Evolutionary conservation across 2,113 vertebrate species (phyloP), one percentile per base, ranked within the genome.

Genomic region (Corythornis cristatus): DNA sequence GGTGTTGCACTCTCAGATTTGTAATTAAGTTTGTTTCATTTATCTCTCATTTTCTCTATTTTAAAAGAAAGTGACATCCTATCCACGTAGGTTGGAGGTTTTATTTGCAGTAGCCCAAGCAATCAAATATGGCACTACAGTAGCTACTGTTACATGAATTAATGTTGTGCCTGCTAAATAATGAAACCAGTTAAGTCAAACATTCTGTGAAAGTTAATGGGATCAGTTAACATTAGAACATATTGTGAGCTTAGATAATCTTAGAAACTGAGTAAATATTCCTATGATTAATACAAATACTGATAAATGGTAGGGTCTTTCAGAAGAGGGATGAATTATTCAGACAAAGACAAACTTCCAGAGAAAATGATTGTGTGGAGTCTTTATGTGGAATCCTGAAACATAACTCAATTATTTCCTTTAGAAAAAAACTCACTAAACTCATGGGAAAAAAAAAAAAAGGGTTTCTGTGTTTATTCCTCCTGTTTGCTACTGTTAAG

Each of bases 401-500:
- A 35, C 9, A 17, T 80, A 83, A 62, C 40, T 76, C 71, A 13
- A 93, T 76, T 7, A 6, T 10, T 56, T 81, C 45, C 88, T 88
- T 48, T 56, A 83, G 83, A 46, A 61, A 93, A 93, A 22, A 75
- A 51, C 7, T 60, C 57, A 80, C 74, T n/a, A 18, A 83, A 87
- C 26, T 86, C 13, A 40, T 73, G 31, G 58, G 15, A 64, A 62
- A 94, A 61, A 64, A 48, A 40, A 54, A 8, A 88, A 78, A 87
- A 68, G 4, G 3, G 5, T 65, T 92, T 87, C 68, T 77, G 18
- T 28, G 40, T 93, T 95, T 65, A 56, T 56, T 94, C 62, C 68
- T 75, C 74, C 51, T 89, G 22, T 95, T 93, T 85, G 25, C 22
- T 71, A 70, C 40, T n/a, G 62, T 94, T 89, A 94, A 83, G 75